Evolutionary conservation across 2,797 vertebrate species (phyloP).

Genomic region (Sebastes variabilis): DNA sequence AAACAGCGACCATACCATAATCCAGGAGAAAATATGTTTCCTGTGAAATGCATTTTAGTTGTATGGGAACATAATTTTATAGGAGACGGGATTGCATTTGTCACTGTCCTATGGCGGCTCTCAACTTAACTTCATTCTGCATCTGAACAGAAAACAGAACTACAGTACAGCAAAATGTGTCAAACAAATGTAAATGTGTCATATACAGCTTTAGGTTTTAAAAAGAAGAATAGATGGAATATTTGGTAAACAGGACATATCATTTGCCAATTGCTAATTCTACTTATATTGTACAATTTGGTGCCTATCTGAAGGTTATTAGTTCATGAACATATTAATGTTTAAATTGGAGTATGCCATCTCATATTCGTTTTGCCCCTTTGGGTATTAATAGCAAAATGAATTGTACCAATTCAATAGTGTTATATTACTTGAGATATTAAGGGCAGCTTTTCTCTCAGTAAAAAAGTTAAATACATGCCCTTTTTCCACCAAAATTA

Average conservation of each 20-base stretch:
- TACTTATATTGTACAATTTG: not conserved
- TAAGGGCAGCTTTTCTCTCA: not conserved
- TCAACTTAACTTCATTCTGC: not conserved
- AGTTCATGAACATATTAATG: not conserved
- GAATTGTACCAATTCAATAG: not conserved
- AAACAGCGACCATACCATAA: too few relatives aligned
- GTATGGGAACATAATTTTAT: too few relatives aligned
- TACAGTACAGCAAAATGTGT: not conserved
- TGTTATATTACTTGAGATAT: not conserved
- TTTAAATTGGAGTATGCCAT: not conserved
- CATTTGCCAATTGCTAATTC: not conserved
- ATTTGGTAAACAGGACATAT: not conserved
- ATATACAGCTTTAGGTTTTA: not conserved
- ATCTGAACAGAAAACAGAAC: not conserved
- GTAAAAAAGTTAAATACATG: not conserved
- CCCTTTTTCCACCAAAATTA: not conserved
- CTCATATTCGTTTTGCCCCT: not conserved
- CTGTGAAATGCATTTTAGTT: too few relatives aligned
- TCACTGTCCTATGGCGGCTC: not conserved
- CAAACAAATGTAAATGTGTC: not conserved
- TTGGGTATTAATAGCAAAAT: not conserved
- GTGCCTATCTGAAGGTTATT: not conserved
- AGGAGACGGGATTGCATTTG: not conserved
- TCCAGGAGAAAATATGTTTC: too few relatives aligned
- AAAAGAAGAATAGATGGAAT: not conserved